phyloP scores from a whole-genome alignment of 2,888 invertebrate species.

The Eremobia ochroleuca region DNA sequence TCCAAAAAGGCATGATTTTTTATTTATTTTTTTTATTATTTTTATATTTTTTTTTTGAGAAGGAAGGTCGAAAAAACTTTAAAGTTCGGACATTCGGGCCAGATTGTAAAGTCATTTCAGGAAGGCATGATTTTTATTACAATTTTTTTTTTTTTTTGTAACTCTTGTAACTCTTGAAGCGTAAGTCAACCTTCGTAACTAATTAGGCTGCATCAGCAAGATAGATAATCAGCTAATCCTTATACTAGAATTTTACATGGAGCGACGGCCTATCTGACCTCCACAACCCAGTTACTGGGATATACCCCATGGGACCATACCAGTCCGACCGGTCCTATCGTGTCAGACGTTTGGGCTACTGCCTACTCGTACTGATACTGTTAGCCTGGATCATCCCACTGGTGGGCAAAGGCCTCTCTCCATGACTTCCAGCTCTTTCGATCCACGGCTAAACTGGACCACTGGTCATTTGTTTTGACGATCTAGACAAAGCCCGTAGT shows the following conservation, averaged over 20 bases:
- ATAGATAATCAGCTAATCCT: not conserved
- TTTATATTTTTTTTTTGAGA: too few species aligned
- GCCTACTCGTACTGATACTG: not conserved
- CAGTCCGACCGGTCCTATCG: not conserved
- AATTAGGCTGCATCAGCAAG: not conserved
- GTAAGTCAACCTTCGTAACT: not conserved
- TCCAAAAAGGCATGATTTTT: not conserved
- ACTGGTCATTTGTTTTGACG: too few species aligned
- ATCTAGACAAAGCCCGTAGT: not conserved
- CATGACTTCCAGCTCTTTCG: not conserved
- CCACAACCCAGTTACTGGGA: not conserved
- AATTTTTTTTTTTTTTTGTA: too few species aligned
- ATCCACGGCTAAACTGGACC: not conserved
- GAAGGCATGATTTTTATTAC: not conserved
- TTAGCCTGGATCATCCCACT: not conserved
- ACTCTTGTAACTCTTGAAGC: not conserved
- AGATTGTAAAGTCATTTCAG: not conserved
- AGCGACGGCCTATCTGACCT: not conserved
- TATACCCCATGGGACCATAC: not conserved
- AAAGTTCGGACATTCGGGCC: too few species aligned
- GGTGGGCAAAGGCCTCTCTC: not conserved
- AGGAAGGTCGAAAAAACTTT: too few species aligned
- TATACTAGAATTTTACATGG: not conserved
- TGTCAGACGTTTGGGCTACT: too few species aligned
- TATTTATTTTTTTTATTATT: too few species aligned